Percentiles rank a stretch among this genome's conserved stretches.
Evolutionary conservation across 1,140 invertebrate species (phyloP).

Genomic region (Melipona quadrifasciata): DNA sequence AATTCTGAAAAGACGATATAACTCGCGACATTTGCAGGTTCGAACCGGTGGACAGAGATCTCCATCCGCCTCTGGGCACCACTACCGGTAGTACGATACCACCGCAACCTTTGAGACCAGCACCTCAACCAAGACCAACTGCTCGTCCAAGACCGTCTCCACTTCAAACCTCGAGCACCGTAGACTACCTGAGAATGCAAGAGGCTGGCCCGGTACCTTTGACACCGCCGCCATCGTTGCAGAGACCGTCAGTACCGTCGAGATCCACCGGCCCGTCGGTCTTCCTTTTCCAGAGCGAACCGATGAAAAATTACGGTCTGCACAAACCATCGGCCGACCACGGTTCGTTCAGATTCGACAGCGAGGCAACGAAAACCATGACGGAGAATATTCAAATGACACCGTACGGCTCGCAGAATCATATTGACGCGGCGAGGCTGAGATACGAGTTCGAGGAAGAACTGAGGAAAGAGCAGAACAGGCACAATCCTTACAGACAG

Average conservation of each 20-base stretch:
- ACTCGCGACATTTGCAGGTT: conserved; percentile 67
- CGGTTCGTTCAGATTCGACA: conserved; percentile 58
- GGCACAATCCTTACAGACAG: conserved; percentile 53
- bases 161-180: conserved; percentile 68
- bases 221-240: conserved; percentile 73
- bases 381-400: conserved; percentile 72
- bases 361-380: conserved; percentile 42
- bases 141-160: conserved; percentile 77
- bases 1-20: not conserved
- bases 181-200: conserved; percentile 74
- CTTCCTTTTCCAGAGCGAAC: conserved; percentile 70
- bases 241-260: conserved; percentile 58
- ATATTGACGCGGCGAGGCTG: conserved; percentile 52
- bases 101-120: conserved; percentile 83
- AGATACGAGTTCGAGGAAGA: conserved; percentile 65
- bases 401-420: conserved; percentile 61
- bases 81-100: conserved; percentile 74
- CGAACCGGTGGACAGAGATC: conserved; percentile 78
- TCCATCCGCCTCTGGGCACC: conserved; percentile 74
- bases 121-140: conserved; percentile 77
- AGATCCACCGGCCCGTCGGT: conserved; percentile 58
- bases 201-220: conserved; percentile 71
- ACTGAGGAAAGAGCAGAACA: conserved; percentile 41
- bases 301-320: conserved; percentile 58
- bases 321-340: conserved; percentile 58